These are phyloP conservation scores for Patella vulgata DNA, from an alignment of 1,140 invertebrate species.

Conservation along the genomic window DNA sequence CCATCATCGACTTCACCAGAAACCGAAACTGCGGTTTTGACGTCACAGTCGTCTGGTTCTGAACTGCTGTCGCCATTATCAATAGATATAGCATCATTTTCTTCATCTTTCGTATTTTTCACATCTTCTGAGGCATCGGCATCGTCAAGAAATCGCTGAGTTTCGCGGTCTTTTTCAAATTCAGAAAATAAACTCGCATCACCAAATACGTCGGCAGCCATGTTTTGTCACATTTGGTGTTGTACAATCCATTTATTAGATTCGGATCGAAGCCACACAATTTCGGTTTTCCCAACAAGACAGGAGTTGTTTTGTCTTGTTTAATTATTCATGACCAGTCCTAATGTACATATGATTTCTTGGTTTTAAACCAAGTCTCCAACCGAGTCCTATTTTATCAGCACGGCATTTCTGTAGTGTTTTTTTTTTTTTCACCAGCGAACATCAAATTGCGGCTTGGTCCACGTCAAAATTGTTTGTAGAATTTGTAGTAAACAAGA, in stretches of 20 bases:
- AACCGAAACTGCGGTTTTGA: neutral
- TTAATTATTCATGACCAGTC: no score
- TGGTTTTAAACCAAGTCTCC: no score
- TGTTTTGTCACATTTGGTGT: constrained; percentile 10
- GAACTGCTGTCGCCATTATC: constrained; percentile 12
- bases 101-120: constrained; percentile 3
- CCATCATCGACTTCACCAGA: constrained; percentile 7
- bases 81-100: constrained; percentile 25
- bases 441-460: no score
- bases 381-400: no score
- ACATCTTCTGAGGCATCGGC: constrained; percentile 29
- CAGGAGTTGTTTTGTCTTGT: no score
- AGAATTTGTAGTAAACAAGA: neutral
- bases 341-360: no score
- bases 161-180: constrained; percentile 57
- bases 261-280: no score
- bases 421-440: no score
- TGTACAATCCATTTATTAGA: neutral
- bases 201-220: constrained; percentile 52
- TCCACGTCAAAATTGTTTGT: no score
- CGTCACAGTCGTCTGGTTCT: constrained; percentile 8
- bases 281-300: no score
- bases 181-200: constrained; percentile 56
- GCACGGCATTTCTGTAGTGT: no score
- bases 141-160: constrained; percentile 43